phyloP scores from a whole-genome alignment of 1,140 invertebrate species.

The Lepidurus packardi region DNA sequence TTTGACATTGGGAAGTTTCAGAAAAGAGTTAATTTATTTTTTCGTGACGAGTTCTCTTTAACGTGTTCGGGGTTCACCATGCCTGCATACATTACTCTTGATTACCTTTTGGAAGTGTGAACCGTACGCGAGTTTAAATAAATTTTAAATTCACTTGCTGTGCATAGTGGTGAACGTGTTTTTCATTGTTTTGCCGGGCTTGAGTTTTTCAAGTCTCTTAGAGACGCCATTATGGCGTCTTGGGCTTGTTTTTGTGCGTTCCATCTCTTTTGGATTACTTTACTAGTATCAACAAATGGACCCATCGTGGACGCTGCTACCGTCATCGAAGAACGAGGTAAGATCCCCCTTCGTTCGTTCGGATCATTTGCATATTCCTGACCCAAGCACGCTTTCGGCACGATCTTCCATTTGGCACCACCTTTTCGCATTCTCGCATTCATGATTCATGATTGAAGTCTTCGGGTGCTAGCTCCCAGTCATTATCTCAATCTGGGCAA shows the following conservation, averaged over 20 bases:
- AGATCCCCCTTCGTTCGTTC: background rate
- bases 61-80: background rate
- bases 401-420: background rate
- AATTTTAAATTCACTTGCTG: background rate
- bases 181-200: background rate
- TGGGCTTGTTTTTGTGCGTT: background rate
- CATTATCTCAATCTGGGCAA: too few relatives aligned
- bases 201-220: background rate
- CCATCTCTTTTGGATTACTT: background rate
- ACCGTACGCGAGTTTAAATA: background rate
- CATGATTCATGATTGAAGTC: background rate
- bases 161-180: background rate
- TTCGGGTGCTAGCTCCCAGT: too few relatives aligned
- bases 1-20: background rate
- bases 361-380: background rate
- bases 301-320: background rate
- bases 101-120: background rate
- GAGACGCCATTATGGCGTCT: slow-evolving; percentile 4
- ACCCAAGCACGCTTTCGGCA: background rate
- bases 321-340: slow-evolving; percentile 1
- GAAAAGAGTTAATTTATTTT: background rate
- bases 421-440: background rate
- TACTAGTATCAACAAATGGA: background rate
- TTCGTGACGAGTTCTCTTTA: background rate
- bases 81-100: background rate